Conservation (phyloP, 2,797 vertebrate species). For the Acanthurus leucopareius region DNA sequence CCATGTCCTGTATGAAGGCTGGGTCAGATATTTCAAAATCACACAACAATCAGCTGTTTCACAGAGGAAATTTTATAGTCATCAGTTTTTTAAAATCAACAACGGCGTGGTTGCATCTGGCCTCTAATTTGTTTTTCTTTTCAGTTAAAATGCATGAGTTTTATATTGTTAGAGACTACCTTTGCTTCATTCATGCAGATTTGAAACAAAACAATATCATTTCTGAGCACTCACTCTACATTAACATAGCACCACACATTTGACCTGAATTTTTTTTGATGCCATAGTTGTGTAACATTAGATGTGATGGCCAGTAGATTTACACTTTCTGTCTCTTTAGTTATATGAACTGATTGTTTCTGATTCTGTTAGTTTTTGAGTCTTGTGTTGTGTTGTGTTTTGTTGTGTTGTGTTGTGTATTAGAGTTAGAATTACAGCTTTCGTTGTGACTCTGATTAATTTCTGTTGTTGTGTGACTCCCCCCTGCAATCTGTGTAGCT, state of each 20-base stretch:
- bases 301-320: conserved; percentile 3
- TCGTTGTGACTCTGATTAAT: conserved; percentile 41
- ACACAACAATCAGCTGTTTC: conserved; percentile 9
- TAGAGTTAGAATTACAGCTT: conserved; percentile 29
- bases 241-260: conserved; percentile 4
- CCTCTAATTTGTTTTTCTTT: conserved; percentile 38
- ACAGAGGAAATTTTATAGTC: conserved; percentile 17
- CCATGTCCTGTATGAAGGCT: conserved; percentile 49
- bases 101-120: conserved; percentile 78
- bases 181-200: conserved; percentile 33
- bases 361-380: conserved; percentile 1
- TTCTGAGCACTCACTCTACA: conserved; percentile 35
- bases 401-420: conserved; percentile 45
- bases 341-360: background rate
- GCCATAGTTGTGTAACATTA: conserved; percentile 25
- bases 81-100: conserved; percentile 10
- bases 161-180: conserved; percentile 17
- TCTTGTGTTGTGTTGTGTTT: conserved; percentile 38
- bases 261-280: background rate
- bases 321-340: background rate
- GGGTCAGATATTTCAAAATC: conserved; percentile 19
- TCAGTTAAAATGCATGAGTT: conserved; percentile 50
- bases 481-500: conserved; percentile 19
- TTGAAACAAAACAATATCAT: background rate
- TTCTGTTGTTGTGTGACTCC: conserved; percentile 51